Evolutionary conservation across 2,113 vertebrate species (phyloP).

Genomic region (Tichodroma muraria): DNA sequence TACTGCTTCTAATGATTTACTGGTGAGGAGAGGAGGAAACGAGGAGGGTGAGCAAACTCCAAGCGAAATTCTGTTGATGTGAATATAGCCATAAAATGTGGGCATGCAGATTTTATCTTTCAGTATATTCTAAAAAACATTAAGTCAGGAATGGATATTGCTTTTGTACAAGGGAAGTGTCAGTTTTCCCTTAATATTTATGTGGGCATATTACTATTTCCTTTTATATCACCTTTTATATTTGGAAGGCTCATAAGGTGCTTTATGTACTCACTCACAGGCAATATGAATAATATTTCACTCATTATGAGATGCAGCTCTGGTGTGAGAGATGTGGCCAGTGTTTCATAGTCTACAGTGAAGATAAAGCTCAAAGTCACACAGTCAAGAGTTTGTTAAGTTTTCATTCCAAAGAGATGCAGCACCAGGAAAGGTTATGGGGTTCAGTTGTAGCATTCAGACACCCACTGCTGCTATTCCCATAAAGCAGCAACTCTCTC

Average conservation of each 20-base stretch:
- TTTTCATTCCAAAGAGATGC: neutral
- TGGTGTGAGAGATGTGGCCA: neutral
- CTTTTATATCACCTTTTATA: slow-evolving; percentile 5
- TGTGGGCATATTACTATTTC: neutral
- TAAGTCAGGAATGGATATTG: neutral
- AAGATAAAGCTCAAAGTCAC: neutral
- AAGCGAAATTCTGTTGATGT: neutral
- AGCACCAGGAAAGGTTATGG: neutral
- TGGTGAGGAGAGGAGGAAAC: neutral
- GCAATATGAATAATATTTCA: neutral
- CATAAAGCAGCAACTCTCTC: neutral
- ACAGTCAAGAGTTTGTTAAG: neutral
- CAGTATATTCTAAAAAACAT: neutral
- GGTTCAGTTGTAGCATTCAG: neutral
- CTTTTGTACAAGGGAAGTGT: neutral
- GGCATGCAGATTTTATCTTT: slow-evolving; percentile 7
- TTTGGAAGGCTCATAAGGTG: neutral
- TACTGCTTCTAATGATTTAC: neutral
- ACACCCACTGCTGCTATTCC: neutral
- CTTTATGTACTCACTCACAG: slow-evolving; percentile 6
- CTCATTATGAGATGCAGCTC: neutral
- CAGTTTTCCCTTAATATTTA: slow-evolving; percentile 22
- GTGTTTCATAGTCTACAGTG: neutral
- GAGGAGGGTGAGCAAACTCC: neutral
- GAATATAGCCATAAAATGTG: neutral